phyloP scores from a whole-genome alignment of 2,888 invertebrate genomes.

The Noctuana brunneofusca region DNA sequence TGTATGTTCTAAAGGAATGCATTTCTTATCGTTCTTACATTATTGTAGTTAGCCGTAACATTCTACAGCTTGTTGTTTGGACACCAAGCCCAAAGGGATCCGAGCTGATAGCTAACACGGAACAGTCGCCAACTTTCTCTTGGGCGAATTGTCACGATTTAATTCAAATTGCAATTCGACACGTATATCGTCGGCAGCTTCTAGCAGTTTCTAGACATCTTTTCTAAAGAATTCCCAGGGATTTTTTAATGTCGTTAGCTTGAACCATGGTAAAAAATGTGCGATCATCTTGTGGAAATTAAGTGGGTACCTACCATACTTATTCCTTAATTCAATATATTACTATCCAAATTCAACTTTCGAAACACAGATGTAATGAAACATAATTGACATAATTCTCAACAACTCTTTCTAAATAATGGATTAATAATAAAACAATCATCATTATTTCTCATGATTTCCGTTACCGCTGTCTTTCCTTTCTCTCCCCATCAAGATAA shows the following conservation, averaged over 20 bases:
- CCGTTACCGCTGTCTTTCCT: background rate
- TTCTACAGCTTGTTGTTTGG: background rate
- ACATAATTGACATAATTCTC: background rate
- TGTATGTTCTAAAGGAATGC: too few relatives aligned
- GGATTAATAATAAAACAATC: slow-evolving; percentile 14
- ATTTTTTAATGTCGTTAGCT: too few relatives aligned
- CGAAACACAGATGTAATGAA: background rate
- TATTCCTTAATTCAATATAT: background rate
- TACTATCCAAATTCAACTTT: background rate
- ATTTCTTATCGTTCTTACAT: too few relatives aligned
- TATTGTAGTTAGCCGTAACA: background rate
- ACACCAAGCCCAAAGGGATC: slow-evolving; percentile 11
- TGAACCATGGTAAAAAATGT: too few relatives aligned
- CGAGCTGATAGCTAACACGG: background rate
- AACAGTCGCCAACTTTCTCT: slow-evolving; percentile 15
- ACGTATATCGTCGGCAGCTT: background rate
- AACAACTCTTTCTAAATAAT: background rate
- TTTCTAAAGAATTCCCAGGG: too few relatives aligned
- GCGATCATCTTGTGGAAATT: too few relatives aligned
- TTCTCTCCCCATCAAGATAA: slow-evolving; percentile 14
- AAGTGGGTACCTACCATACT: background rate
- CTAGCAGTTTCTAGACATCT: background rate
- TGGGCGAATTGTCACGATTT: slow-evolving; percentile 17
- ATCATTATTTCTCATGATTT: slow-evolving; percentile 14
- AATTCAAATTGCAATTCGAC: slow-evolving; percentile 18